Evolutionary conservation across 2,888 invertebrate species (phyloP).

Genomic region (Frankliniella fusca): DNA sequence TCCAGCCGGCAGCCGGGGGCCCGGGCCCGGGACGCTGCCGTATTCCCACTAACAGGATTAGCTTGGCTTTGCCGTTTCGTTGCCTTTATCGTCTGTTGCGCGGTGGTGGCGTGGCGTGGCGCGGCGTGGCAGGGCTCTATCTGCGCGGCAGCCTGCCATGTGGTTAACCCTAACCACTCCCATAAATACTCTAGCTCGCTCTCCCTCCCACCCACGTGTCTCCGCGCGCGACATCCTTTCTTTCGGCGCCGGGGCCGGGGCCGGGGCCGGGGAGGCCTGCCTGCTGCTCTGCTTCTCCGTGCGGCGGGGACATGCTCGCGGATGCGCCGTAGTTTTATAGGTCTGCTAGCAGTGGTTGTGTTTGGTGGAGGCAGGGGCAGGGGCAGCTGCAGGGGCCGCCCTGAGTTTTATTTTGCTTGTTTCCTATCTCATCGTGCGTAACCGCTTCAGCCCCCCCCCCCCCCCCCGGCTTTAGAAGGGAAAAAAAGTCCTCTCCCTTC

Average conservation of each 20-base stretch:
- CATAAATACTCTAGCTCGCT: constrained; percentile 10
- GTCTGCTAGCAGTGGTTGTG: neutral
- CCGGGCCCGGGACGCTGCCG: neutral
- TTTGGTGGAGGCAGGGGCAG: neutral
- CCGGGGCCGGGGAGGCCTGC: neutral
- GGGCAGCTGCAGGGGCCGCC: neutral
- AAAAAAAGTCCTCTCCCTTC: no score
- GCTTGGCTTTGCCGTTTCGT: neutral
- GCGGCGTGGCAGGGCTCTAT: neutral
- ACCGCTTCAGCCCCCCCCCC: neutral
- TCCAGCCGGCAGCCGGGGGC: no score
- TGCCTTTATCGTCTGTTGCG: constrained; percentile 15
- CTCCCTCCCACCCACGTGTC: neutral
- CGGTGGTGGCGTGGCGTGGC: neutral
- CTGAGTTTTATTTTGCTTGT: neutral
- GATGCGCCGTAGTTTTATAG: neutral
- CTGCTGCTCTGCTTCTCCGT: no score
- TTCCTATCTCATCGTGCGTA: neutral
- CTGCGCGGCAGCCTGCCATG: neutral
- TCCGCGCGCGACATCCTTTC: no score
- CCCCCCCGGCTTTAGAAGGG: no score
- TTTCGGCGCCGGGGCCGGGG: neutral
- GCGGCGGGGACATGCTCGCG: no score
- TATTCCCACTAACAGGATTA: constrained; percentile 6
- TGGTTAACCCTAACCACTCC: constrained; percentile 18